Evolutionary conservation across 2,797 vertebrate genomes (phyloP), one percentile per base, ranked within the genome.

Genomic region (Alauda arvensis): DNA sequence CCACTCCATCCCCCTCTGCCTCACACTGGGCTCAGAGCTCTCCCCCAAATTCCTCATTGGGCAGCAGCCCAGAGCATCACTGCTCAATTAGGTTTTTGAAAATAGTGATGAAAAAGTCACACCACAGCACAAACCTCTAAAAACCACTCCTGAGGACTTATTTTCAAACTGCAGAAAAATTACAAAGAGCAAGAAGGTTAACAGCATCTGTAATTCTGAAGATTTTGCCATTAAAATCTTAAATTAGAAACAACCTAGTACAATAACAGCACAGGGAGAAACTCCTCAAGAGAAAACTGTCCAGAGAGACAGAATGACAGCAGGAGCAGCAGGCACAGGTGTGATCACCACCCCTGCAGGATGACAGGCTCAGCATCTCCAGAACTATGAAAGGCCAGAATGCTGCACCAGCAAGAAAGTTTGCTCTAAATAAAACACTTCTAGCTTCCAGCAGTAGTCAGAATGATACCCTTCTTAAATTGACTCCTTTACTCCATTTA

Each of bases 21-120:
- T 67, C 55, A 9, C 6, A 19, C 10, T 33, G 25, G 14, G 12
- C 39, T 75, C 51, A 37, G 31, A 60, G 59, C 15, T 28, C 18
- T 28, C 18, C n/a, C 48, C 39, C 55, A 34, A 3, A 21, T 53
- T 66, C 56, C 42, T 66, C 1, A 0, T 12, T 1, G 9, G 34
- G 13, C 17, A 26, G 4, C 40, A 55, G 19, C 21, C 34, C 6
- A 3, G 10, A 53, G 43, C 7, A 69, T 12, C 53, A 29, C 20
- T 37, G n/a, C 23, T 48, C 37, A 56, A 57, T 24, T 48, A 24
- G 4, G 5, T 57, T 39, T 43, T 43, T 3, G 1, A 2, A 51
- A 62, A 43, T 8, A n/a, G 9, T 12, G 10, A 60, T 6, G 12
- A 37, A 34, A 69, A 60, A 14, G 23, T 61, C 61, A 53, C 9